These are phyloP conservation scores for Drosophila willistoni DNA, from an alignment of 1,140 invertebrate genomes.

Conservation along the genomic window DNA sequence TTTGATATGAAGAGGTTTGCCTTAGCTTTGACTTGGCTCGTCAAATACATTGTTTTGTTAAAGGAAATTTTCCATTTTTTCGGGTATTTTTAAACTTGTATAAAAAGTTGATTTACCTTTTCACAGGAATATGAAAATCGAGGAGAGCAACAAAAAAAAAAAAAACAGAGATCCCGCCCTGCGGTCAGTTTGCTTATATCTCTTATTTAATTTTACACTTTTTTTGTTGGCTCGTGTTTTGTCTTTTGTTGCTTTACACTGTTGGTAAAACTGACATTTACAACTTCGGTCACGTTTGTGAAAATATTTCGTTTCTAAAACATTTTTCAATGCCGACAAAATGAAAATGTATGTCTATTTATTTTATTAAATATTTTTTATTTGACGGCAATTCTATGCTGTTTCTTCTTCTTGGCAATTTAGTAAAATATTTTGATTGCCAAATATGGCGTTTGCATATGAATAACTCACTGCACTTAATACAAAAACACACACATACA, in stretches of 20 bases:
- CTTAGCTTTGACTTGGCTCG: too few species aligned
- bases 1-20: too few species aligned
- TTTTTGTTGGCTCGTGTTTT: slow-evolving; percentile 23
- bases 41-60: too few species aligned
- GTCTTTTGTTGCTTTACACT: too few species aligned
- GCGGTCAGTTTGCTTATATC: slow-evolving; percentile 74
- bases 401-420: slow-evolving; percentile 62
- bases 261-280: slow-evolving; percentile 40
- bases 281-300: slow-evolving; percentile 68
- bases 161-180: slow-evolving; percentile 29
- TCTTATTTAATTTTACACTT: slow-evolving; percentile 77
- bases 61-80: too few species aligned
- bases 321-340: too few species aligned
- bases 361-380: slow-evolving; percentile 79
- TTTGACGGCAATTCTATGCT: slow-evolving; percentile 36
- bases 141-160: not conserved
- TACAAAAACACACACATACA: slow-evolving; percentile 26
- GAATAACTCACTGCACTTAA: slow-evolving; percentile 79
- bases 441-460: slow-evolving; percentile 78
- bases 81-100: not conserved
- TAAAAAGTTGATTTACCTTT: not conserved
- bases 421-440: slow-evolving; percentile 81
- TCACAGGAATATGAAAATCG: not conserved
- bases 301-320: slow-evolving; percentile 42
- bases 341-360: slow-evolving; percentile 11